Evolutionary conservation across 2,888 invertebrate species (phyloP).

Genomic region (Cerastis leucographa): DNA sequence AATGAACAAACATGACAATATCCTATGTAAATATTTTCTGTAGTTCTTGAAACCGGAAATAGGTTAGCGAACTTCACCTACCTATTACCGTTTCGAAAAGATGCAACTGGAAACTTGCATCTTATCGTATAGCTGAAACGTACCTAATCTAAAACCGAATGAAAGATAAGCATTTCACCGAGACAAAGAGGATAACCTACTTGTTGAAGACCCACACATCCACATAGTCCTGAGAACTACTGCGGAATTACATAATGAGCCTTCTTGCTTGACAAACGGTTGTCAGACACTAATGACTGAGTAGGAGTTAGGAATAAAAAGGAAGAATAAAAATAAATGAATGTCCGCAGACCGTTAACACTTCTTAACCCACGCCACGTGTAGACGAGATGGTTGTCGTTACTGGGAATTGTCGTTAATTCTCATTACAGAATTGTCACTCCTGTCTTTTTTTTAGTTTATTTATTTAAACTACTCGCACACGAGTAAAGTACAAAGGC

Average conservation of each 20-base stretch:
- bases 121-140: background rate
- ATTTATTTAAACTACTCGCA: background rate
- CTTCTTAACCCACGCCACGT: slow-evolving; percentile 2
- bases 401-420: background rate
- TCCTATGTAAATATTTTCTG: background rate
- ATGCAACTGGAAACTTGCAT: background rate
- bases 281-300: background rate
- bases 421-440: background rate
- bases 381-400: background rate
- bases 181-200: background rate
- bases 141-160: background rate
- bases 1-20: background rate
- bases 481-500: background rate
- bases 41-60: background rate
- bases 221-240: background rate
- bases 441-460: background rate
- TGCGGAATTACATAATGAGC: background rate
- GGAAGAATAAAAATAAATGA: background rate
- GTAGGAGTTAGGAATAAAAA: background rate
- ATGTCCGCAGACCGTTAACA: background rate
- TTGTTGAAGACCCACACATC: background rate
- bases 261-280: too few relatives aligned
- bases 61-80: too few relatives aligned
- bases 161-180: background rate
- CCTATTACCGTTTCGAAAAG: too few relatives aligned